Conservation (phyloP, 2,113 vertebrate genomes). For the Peromyscus leucopus region DNA sequence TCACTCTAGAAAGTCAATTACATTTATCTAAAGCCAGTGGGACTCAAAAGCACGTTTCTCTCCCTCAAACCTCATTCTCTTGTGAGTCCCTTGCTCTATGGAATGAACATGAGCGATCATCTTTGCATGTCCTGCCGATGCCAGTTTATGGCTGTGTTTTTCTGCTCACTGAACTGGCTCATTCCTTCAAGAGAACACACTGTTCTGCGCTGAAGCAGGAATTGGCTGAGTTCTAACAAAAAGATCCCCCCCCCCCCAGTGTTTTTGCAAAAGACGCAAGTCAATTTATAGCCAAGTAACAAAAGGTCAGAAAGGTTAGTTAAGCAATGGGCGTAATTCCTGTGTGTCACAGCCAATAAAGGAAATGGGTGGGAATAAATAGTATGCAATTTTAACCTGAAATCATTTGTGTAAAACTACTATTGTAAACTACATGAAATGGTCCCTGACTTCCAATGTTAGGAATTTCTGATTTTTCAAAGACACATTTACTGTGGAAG, state of each 20-base stretch:
- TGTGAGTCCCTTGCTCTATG: conserved; percentile 58
- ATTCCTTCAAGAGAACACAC: conserved; percentile 91
- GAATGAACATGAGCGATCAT: conserved; percentile 56
- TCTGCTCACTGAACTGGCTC: conserved; percentile 91
- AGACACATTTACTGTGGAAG: conserved; percentile 62
- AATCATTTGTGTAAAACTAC: conserved; percentile 79
- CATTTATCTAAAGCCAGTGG: conserved; percentile 67
- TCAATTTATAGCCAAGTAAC: conserved; percentile 91
- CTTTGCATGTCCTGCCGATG: conserved; percentile 84
- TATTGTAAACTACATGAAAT: conserved; percentile 82
- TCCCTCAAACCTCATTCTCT: background rate
- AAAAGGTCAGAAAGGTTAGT: conserved; percentile 91
- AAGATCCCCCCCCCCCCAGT: conserved; percentile 87
- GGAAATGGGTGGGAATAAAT: conserved; percentile 88
- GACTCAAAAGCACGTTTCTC: conserved; percentile 43
- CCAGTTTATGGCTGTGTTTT: conserved; percentile 89
- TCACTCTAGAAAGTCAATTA: conserved; percentile 73
- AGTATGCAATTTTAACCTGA: conserved; percentile 82
- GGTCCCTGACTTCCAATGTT: conserved; percentile 70
- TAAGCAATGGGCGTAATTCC: conserved; percentile 89
- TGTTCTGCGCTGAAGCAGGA: conserved; percentile 90
- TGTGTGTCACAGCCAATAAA: conserved; percentile 89
- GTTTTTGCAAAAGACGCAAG: conserved; percentile 91
- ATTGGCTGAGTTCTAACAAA: conserved; percentile 91
- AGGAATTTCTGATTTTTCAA: conserved; percentile 64